Conservation (phyloP, 2,888 invertebrate species). For the Epinotia ramella region DNA sequence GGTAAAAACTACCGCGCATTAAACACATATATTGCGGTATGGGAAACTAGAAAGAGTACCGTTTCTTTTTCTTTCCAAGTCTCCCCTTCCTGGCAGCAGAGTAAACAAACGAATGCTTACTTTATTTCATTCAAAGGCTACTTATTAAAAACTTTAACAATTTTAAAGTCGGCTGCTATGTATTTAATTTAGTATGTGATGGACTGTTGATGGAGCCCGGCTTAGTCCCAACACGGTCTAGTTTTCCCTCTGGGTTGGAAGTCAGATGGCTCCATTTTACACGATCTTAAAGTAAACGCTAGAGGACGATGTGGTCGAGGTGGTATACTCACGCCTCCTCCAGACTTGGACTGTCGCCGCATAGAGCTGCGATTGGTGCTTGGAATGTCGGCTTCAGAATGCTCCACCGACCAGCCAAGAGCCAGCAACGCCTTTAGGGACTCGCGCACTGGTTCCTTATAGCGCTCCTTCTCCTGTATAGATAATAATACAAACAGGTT, state of each 20-base stretch:
- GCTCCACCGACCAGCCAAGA: slow-evolving; percentile 97
- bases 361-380: slow-evolving; percentile 91
- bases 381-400: slow-evolving; percentile 94
- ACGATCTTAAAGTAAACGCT: too few relatives aligned
- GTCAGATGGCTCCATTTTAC: too few relatives aligned
- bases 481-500: too few relatives aligned
- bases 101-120: slow-evolving; percentile 5
- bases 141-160: too few relatives aligned
- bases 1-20: too few relatives aligned
- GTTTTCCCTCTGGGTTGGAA: too few relatives aligned
- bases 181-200: too few relatives aligned
- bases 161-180: too few relatives aligned
- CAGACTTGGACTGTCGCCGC: slow-evolving; percentile 90
- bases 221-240: too few relatives aligned
- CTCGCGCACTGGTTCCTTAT: slow-evolving; percentile 98
- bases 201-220: too few relatives aligned
- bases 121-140: too few relatives aligned
- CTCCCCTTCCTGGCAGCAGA: slow-evolving; percentile 56
- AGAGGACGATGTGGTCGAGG: too few relatives aligned
- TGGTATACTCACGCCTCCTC: slow-evolving; percentile 71
- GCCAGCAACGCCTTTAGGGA: slow-evolving; percentile 97
- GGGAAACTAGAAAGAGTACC: not conserved
- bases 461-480: slow-evolving; percentile 94
- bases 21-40: not conserved
- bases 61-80: not conserved